Evolutionary conservation across 2,888 invertebrate species (phyloP), one percentile per base, ranked within the genome.

Genomic region (Lutraria lutraria): DNA sequence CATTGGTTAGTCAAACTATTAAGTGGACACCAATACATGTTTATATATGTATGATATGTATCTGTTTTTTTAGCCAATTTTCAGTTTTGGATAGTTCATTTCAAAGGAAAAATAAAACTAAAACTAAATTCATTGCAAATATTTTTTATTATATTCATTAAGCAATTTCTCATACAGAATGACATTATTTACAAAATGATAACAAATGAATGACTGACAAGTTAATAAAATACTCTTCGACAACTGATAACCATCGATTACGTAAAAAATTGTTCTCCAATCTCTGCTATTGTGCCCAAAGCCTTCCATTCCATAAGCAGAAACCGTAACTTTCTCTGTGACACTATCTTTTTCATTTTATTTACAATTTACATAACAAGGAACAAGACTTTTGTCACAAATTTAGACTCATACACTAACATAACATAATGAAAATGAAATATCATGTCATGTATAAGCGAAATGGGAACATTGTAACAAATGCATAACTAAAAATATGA

Each of bases 101-200:
- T 4, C 43, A 43, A 43, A 31, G 21, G 76, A 31, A 31, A 72
- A 10, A 13, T 25, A 76, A 34, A 76, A 13, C 31, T 31, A 76
- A 76, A 10, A 16, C 76, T 34, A 15, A 2, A 34, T 76, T 76
- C 16, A 31, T 34, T 34, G 3, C 16, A 21, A 34, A 76, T 76
- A 34, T 2, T 76, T 76, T 68, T 76, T 34, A 76, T 76, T 34
- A 76, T 76, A 19, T 76, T 76, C 19, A 31, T 34, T 34, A 76
- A 76, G 31, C 31, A 31, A 76, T 19, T 76, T 34, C 21, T 16
- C 31, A 76, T 76, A 76, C 76, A 76, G 76, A 34, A 76, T 76
- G 76, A 76, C 76, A 76, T 76, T 76, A 76, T 76, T 34, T 76
- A 76, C 76, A 76, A 31, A 76, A 76, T 76, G 13, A 34, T 76